Evolutionary conservation across 1,140 invertebrate genomes (phyloP).

Genomic region (Drosophila busckii): DNA sequence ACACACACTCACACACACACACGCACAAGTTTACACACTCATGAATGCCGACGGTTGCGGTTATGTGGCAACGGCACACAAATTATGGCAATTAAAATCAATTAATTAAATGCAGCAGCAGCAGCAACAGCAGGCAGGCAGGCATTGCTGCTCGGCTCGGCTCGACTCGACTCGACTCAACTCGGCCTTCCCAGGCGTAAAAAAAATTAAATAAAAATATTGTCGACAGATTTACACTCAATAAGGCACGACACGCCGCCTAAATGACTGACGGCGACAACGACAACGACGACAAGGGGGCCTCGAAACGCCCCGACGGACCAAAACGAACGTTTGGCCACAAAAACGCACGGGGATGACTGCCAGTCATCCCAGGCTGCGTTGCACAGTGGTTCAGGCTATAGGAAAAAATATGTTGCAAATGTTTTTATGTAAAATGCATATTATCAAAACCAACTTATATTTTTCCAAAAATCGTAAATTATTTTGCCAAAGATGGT

Average conservation of each 20-base stretch:
- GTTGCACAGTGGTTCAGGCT: slow-evolving; percentile 17
- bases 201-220: slow-evolving; percentile 40
- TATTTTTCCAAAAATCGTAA: too few relatives aligned
- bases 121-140: slow-evolving; percentile 34
- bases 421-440: neutral
- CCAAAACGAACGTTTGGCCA: slow-evolving; percentile 1
- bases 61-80: slow-evolving; percentile 73
- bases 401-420: neutral
- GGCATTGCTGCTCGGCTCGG: slow-evolving; percentile 22
- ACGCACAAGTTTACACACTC: neutral
- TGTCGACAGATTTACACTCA: slow-evolving; percentile 76
- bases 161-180: slow-evolving; percentile 4
- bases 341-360: slow-evolving; percentile 12
- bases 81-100: slow-evolving; percentile 78
- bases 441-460: too few relatives aligned
- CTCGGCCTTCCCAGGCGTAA: slow-evolving; percentile 13
- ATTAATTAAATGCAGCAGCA: slow-evolving; percentile 75
- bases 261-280: slow-evolving; percentile 68
- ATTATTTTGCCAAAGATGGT: too few relatives aligned
- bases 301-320: slow-evolving; percentile 34
- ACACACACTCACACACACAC: slow-evolving; percentile 1
- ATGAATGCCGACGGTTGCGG: slow-evolving; percentile 69
- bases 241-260: slow-evolving; percentile 74
- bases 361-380: too few relatives aligned
- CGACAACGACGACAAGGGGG: slow-evolving; percentile 20